Percentiles rank a stretch among this genome's conserved stretches.
These are phyloP conservation scores for Sphenopsis melanotis DNA, from an alignment of 2,797 vertebrate species.

Conservation along the genomic window DNA sequence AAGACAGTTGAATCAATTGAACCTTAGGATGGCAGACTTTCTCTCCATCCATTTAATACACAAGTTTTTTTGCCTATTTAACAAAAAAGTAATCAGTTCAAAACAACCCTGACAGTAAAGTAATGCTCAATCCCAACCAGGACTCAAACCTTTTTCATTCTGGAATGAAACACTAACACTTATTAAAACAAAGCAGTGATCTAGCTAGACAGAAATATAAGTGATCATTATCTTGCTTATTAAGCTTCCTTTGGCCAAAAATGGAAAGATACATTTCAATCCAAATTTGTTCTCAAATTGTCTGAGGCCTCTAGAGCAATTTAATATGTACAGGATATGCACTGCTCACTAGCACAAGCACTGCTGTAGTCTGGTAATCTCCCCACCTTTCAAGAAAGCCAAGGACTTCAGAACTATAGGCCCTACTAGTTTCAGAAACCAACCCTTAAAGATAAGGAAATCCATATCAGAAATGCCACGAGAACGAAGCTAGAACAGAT, in stretches of 20 bases:
- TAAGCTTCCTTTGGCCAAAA: neutral
- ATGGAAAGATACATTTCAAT: neutral
- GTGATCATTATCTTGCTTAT: neutral
- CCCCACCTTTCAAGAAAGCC: neutral
- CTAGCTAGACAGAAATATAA: neutral
- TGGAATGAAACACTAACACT: neutral
- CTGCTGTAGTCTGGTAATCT: neutral
- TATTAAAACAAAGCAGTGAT: neutral
- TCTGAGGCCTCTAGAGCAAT: neutral
- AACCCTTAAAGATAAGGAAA: conserved; percentile 18
- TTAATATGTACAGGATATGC: neutral
- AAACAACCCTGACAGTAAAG: neutral
- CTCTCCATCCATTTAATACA: neutral
- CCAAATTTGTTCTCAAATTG: neutral
- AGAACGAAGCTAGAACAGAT: neutral
- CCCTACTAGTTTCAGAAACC: neutral
- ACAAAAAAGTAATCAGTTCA: neutral
- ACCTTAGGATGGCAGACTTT: neutral
- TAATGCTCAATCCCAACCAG: neutral
- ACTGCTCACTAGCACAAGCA: neutral
- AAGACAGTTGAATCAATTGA: neutral
- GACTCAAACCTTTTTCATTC: neutral
- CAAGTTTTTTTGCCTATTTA: neutral
- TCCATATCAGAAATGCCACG: neutral
- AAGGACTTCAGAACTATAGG: conserved; percentile 2